Evolutionary conservation across 30 jellyfish, hydroid and myxozoan species (phyloP).

Genomic region (Aurelia aurita complex sp. Pacific): DNA sequence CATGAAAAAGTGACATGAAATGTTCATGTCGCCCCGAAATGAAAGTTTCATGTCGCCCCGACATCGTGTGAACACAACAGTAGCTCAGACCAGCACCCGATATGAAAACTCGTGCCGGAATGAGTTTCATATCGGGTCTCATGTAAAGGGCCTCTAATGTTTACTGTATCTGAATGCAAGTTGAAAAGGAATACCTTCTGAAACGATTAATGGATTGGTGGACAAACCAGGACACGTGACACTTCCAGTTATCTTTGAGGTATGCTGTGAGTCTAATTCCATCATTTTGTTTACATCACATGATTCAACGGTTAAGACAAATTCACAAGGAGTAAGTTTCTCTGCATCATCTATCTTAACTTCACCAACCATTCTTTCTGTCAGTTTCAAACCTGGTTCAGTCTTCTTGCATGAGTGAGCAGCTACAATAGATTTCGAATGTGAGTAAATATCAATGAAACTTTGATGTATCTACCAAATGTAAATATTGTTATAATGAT

Average conservation of each 20-base stretch:
- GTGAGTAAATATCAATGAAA: too few relatives aligned
- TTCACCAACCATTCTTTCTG: constrained; percentile 68
- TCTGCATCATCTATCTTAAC: constrained; percentile 9
- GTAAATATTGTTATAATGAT: too few relatives aligned
- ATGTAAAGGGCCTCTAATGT: too few relatives aligned
- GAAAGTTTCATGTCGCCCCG: too few relatives aligned
- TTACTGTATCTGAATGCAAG: too few relatives aligned
- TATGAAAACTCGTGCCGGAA: too few relatives aligned
- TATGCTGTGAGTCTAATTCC: constrained; percentile 53
- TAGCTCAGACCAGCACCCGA: too few relatives aligned
- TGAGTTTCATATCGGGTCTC: too few relatives aligned
- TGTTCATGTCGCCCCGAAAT: too few relatives aligned
- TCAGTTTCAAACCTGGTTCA: constrained; percentile 39
- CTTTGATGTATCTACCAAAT: too few relatives aligned
- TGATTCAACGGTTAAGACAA: constrained; percentile 35
- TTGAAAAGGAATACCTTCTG: constrained; percentile 8
- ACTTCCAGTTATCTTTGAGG: constrained; percentile 40
- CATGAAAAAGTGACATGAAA: too few relatives aligned
- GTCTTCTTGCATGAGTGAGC: background rate
- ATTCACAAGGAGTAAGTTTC: constrained; percentile 23
- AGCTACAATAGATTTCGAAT: background rate
- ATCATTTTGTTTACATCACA: constrained; percentile 35
- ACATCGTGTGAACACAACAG: too few relatives aligned
- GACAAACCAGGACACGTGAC: constrained; percentile 72
- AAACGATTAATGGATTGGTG: constrained; percentile 37